Percentiles rank a stretch among this genome's conserved stretches.
These are phyloP conservation scores for Simalia tracyae DNA, from an alignment of 2,797 vertebrate genomes.

Conservation along the genomic window DNA sequence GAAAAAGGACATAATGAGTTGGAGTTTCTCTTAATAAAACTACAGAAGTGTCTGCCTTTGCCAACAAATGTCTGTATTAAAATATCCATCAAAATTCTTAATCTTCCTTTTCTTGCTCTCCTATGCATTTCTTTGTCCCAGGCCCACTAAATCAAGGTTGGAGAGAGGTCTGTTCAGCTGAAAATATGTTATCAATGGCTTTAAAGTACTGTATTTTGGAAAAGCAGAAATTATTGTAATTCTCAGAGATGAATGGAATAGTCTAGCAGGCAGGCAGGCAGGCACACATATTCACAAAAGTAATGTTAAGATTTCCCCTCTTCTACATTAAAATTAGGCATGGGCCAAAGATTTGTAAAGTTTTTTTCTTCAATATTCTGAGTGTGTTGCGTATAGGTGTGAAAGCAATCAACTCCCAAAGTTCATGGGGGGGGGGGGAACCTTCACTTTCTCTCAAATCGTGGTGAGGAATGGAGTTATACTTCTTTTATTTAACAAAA, in stretches of 20 bases:
- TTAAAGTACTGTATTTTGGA: conserved; percentile 46
- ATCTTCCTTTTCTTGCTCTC: conserved; percentile 44
- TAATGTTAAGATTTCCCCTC: no score
- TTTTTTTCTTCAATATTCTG: neutral
- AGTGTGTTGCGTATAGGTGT: neutral
- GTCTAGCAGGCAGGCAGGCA: neutral
- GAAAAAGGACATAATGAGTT: conserved; percentile 35
- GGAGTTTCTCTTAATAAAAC: conserved; percentile 60
- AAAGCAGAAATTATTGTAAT: conserved; percentile 47
- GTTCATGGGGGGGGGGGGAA: fast-evolving
- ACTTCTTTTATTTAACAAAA: neutral
- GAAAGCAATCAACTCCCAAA: neutral
- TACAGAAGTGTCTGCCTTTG: conserved; percentile 38
- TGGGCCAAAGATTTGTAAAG: neutral
- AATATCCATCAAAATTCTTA: conserved; percentile 50
- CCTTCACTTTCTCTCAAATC: neutral
- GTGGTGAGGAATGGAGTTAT: neutral
- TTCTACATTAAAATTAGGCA: neutral
- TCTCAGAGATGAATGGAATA: conserved; percentile 44
- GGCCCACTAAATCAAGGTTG: conserved; percentile 52
- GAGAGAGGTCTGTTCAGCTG: conserved; percentile 27
- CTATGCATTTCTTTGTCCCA: neutral
- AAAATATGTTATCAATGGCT: conserved; percentile 58
- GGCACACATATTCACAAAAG: neutral
- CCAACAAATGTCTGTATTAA: conserved; percentile 59